phyloP scores from a whole-genome alignment of 2,113 vertebrate genomes.

The Hemibagrus wyckioides region DNA sequence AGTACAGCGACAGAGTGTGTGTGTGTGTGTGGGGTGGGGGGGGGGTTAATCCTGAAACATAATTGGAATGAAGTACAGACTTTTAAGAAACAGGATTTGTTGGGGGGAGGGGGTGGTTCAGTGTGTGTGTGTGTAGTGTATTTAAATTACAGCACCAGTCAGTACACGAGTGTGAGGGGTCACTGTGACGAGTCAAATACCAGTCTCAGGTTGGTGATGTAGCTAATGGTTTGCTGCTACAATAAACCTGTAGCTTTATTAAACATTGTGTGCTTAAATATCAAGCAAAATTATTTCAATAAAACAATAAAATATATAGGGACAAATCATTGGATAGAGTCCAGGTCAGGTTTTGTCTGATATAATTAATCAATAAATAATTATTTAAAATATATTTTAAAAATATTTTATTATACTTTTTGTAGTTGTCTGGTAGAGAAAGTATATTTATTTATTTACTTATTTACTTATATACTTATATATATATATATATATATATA shows the following conservation, averaged over 20 bases:
- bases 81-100: background rate
- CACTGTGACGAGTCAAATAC: too few relatives aligned
- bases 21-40: too few relatives aligned
- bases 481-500: too few relatives aligned
- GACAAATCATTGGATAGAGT: background rate
- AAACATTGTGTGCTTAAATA: background rate
- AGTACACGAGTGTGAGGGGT: background rate
- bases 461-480: too few relatives aligned
- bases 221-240: background rate
- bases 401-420: too few relatives aligned
- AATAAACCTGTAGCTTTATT: background rate
- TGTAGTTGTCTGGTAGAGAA: background rate
- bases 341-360: background rate
- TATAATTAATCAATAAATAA: too few relatives aligned
- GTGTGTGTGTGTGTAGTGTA: background rate
- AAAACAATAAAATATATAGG: too few relatives aligned
- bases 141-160: background rate
- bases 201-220: background rate
- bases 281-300: too few relatives aligned
- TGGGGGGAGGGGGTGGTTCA: background rate
- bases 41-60: too few relatives aligned
- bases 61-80: background rate
- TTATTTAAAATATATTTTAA: too few relatives aligned
- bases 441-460: too few relatives aligned
- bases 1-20: too few relatives aligned